Conservation (phyloP, 64 coral and sea anemone genomes). For the Porites lutea region DNA sequence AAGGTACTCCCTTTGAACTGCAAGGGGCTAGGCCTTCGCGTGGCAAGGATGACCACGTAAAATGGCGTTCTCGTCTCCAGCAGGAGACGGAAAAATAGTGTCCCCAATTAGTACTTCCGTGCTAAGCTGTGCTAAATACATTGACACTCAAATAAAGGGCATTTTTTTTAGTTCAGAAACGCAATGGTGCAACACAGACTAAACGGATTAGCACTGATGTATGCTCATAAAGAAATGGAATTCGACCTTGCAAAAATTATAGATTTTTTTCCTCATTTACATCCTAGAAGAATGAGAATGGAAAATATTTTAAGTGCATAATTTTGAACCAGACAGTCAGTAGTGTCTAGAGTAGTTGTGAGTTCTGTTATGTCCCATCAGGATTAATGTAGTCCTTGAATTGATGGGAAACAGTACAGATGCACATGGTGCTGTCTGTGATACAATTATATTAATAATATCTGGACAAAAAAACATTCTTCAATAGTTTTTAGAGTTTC, state of each 20-base stretch:
- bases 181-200: slow-evolving; percentile 71
- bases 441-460: slow-evolving; percentile 37
- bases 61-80: too few relatives aligned
- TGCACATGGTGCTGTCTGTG: slow-evolving; percentile 24
- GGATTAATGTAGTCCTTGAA: slow-evolving; percentile 48
- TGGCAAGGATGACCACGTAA: too few relatives aligned
- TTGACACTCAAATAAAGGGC: too few relatives aligned
- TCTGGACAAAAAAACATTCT: neutral
- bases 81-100: too few relatives aligned
- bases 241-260: slow-evolving; percentile 44
- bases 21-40: too few relatives aligned
- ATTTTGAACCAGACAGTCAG: slow-evolving; percentile 20
- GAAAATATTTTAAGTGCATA: slow-evolving; percentile 50
- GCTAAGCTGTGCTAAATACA: too few relatives aligned
- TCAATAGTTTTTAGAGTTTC: slow-evolving; percentile 8
- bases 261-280: slow-evolving; percentile 70
- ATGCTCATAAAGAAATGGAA: slow-evolving; percentile 71
- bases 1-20: too few relatives aligned
- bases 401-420: slow-evolving; percentile 64
- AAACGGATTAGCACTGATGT: slow-evolving; percentile 78
- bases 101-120: too few relatives aligned
- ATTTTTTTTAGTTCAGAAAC: slow-evolving; percentile 39
- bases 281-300: slow-evolving; percentile 60
- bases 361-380: slow-evolving; percentile 51
- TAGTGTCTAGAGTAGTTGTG: slow-evolving; percentile 63